Percentiles rank a stretch among this genome's conserved stretches.
These are phyloP conservation scores for Lagria hirta DNA, from an alignment of 2,888 invertebrate genomes.

Conservation along the genomic window DNA sequence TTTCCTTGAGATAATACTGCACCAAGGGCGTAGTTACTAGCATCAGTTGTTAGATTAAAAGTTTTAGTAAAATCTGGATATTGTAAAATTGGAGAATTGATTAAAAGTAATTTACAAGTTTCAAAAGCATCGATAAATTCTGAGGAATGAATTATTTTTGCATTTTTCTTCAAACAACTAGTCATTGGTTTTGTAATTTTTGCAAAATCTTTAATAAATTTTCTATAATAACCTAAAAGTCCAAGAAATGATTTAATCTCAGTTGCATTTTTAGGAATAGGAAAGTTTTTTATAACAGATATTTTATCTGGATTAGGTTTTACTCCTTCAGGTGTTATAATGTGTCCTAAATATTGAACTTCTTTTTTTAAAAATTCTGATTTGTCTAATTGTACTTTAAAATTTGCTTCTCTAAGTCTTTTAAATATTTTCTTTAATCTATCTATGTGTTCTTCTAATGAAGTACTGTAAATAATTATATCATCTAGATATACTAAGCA, in stretches of 20 bases:
- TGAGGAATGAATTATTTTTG: slow-evolving; percentile 7
- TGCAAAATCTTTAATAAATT: slow-evolving; percentile 1
- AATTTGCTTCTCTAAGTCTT: slow-evolving; percentile 25
- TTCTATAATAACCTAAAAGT: slow-evolving; percentile 1
- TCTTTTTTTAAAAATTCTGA: background rate
- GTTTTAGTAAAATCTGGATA: slow-evolving; percentile 39
- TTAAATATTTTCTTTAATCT: slow-evolving; percentile 33
- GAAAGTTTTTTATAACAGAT: background rate
- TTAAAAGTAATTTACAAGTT: slow-evolving; percentile 27
- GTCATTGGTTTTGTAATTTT: background rate
- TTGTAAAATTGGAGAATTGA: slow-evolving; percentile 29
- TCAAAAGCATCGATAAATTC: slow-evolving; percentile 30
- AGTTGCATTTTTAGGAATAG: background rate
- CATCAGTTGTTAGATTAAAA: slow-evolving; percentile 41
- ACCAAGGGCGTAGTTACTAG: slow-evolving; percentile 36
- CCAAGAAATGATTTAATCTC: background rate
- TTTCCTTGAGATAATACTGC: slow-evolving; percentile 38
- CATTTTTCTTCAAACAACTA: background rate
- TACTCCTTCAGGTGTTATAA: background rate
- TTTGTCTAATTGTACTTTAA: slow-evolving; percentile 14
- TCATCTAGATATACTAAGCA: slow-evolving; percentile 48
- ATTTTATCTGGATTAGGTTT: slow-evolving; percentile 1
- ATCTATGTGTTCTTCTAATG: slow-evolving; percentile 34
- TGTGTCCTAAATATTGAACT: slow-evolving; percentile 1
- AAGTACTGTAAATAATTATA: slow-evolving; percentile 38